Evolutionary conservation across 2,113 vertebrate species (phyloP).

Genomic region (Martes martes): DNA sequence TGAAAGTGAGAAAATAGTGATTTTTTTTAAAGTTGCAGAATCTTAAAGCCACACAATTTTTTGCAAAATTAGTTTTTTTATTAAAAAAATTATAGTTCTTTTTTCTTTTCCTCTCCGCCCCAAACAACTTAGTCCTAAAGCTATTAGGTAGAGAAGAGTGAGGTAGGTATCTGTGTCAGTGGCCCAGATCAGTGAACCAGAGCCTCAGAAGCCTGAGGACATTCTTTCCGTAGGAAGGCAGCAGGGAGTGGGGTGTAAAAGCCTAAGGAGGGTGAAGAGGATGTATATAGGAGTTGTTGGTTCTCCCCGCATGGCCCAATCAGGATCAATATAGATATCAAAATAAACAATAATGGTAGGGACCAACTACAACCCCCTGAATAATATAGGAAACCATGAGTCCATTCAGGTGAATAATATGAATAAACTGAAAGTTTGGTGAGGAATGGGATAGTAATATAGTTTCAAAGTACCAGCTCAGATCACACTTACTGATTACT

Average conservation of each 20-base stretch:
- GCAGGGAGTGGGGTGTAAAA: background rate
- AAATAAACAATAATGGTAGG: background rate
- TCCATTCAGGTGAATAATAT: background rate
- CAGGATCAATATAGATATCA: background rate
- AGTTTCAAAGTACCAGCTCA: background rate
- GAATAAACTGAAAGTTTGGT: background rate
- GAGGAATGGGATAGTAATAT: background rate
- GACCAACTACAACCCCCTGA: background rate
- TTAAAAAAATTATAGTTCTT: background rate
- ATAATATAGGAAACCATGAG: background rate
- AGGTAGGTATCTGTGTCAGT: background rate
- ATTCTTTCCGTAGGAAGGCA: background rate
- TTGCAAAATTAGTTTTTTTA: background rate
- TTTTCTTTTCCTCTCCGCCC: background rate
- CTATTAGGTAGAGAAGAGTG: background rate
- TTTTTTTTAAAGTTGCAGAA: background rate
- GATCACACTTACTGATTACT: background rate
- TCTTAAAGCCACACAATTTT: background rate
- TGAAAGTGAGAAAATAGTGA: background rate
- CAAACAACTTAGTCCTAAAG: background rate
- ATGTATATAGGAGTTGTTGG: background rate
- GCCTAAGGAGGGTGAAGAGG: background rate
- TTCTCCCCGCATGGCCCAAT: background rate
- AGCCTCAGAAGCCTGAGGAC: too few species aligned
- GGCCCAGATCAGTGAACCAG: background rate